A percentile compares a stretch with the other conserved stretches of the same genome.
Conservation (phyloP, 1,140 invertebrate genomes). For the Drosophila sturtevanti region DNA sequence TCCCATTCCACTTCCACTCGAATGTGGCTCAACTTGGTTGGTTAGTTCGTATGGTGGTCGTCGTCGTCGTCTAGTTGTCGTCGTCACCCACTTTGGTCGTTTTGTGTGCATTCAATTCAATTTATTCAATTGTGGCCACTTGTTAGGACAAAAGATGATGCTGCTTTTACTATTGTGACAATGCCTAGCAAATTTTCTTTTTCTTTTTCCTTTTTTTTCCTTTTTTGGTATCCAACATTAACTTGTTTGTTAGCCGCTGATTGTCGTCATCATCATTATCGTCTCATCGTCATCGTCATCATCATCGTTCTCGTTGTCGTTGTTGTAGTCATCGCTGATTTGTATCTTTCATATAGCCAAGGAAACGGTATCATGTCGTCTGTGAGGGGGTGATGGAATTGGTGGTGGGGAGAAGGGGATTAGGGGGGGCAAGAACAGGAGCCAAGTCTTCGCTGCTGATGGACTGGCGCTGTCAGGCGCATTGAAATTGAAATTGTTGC, state of each 20-base stretch:
- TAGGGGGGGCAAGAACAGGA: slow-evolving; percentile 1
- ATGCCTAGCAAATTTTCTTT: slow-evolving; percentile 68
- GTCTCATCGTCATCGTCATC: slow-evolving; percentile 34
- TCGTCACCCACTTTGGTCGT: slow-evolving; percentile 42
- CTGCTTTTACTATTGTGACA: slow-evolving; percentile 34
- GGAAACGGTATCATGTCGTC: slow-evolving; percentile 9
- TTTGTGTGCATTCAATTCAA: slow-evolving; percentile 63
- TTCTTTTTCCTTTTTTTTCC: too few species aligned
- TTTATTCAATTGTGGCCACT: slow-evolving; percentile 80
- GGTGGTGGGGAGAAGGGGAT: not conserved
- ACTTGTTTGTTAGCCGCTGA: slow-evolving; percentile 74
- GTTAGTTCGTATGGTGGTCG: not conserved
- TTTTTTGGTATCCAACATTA: slow-evolving; percentile 53
- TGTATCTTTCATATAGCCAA: slow-evolving; percentile 48
- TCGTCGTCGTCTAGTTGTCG: too few species aligned
- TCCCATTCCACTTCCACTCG: too few species aligned
- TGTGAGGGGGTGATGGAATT: not conserved
- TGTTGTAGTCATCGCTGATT: slow-evolving; percentile 48
- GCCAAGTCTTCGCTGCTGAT: slow-evolving; percentile 14
- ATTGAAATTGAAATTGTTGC: slow-evolving; percentile 79
- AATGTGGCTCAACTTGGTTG: not conserved
- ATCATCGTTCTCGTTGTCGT: slow-evolving; percentile 37
- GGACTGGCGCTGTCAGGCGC: slow-evolving; percentile 72
- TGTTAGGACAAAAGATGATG: slow-evolving; percentile 62
- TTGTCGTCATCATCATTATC: slow-evolving; percentile 66